phyloP scores from a whole-genome alignment of 2,797 vertebrate genomes.

The Leptoclinus maculatus region DNA sequence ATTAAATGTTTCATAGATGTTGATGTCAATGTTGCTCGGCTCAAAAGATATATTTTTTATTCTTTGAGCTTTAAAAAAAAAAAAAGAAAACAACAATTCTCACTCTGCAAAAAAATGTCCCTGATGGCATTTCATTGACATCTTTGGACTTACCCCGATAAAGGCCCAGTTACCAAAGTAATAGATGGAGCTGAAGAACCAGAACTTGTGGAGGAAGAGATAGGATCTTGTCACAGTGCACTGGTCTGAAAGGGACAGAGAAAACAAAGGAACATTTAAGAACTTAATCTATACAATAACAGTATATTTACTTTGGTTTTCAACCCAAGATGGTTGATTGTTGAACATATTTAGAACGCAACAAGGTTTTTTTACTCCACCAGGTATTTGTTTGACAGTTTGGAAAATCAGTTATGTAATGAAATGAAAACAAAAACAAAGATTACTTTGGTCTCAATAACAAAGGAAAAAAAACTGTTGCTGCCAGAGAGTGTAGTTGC shows the following conservation, averaged over 20 bases:
- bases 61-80: no score
- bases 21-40: conserved; percentile 13
- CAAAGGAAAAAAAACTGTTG: background rate
- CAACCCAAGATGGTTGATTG: background rate
- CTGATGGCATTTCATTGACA: background rate
- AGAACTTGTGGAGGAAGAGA: conserved; percentile 98
- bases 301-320: background rate
- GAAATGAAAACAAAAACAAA: background rate
- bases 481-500: background rate
- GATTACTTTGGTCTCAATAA: background rate
- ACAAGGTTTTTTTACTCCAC: background rate
- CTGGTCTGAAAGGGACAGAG: conserved; percentile 86
- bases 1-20: conserved; percentile 25
- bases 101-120: background rate
- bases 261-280: conserved; percentile 1
- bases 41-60: conserved; percentile 5
- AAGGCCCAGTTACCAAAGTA: conserved; percentile 99
- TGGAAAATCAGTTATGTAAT: background rate
- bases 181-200: conserved; percentile 99
- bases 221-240: conserved; percentile 96
- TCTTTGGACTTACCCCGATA: conserved; percentile 89
- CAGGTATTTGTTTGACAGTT: background rate
- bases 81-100: background rate
- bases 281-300: background rate
- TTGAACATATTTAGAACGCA: background rate